phyloP scores from a whole-genome alignment of 2,888 invertebrate species.

The Vanessa cardui region DNA sequence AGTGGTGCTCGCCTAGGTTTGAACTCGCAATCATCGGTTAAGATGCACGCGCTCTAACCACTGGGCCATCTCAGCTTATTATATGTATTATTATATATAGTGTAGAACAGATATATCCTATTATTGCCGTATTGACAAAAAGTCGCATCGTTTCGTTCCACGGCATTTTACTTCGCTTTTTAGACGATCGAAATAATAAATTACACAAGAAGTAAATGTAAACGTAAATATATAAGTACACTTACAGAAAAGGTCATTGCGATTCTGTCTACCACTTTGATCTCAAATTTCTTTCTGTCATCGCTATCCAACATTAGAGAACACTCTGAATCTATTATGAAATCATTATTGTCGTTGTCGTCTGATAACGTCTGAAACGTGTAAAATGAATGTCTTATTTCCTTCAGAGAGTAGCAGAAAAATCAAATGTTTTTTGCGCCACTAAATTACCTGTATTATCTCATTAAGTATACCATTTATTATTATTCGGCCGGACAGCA shows the following conservation, averaged over 20 bases:
- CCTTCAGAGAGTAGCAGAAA: neutral
- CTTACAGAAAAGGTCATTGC: slow-evolving; percentile 56
- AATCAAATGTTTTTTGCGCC: no score
- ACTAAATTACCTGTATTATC: slow-evolving; percentile 54
- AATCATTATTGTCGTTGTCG: slow-evolving; percentile 58
- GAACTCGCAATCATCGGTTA: no score
- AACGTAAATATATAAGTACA: slow-evolving; percentile 33
- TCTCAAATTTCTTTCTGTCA: slow-evolving; percentile 47
- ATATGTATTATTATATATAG: no score
- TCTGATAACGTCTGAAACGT: slow-evolving; percentile 50
- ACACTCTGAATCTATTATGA: slow-evolving; percentile 65
- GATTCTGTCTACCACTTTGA: slow-evolving; percentile 50
- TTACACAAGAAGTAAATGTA: neutral
- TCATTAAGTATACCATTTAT: slow-evolving; percentile 74
- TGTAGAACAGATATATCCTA: no score
- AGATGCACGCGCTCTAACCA: no score
- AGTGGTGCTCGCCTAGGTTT: no score
- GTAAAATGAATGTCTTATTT: neutral
- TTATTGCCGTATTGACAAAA: no score
- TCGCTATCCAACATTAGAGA: slow-evolving; percentile 69
- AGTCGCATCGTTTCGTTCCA: no score
- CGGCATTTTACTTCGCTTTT: no score
- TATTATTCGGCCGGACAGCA: slow-evolving; percentile 71
- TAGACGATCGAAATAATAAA: no score
- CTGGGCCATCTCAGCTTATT: no score